A percentile compares a stretch with the other conserved stretches of the same genome.
These are phyloP conservation scores for Tinamus major DNA, from an alignment of 2,797 vertebrate species.

Conservation along the genomic window DNA sequence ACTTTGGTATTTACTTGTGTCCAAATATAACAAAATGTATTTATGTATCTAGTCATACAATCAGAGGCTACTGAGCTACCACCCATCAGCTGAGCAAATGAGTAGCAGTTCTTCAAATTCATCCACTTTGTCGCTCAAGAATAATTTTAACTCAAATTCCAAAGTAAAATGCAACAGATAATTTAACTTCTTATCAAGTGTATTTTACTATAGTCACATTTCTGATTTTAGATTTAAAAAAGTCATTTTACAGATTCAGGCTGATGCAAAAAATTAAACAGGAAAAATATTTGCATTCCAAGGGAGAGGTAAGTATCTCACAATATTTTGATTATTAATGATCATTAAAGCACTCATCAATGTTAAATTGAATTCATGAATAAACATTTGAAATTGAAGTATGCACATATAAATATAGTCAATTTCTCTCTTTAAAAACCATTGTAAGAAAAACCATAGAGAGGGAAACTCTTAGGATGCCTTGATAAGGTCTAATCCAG, in stretches of 20 bases:
- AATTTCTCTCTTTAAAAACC: not conserved
- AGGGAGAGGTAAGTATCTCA: constrained; percentile 14
- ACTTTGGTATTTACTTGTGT: not conserved
- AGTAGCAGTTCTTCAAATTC: not conserved
- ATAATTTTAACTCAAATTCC: not conserved
- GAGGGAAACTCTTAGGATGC: not conserved
- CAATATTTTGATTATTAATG: not conserved
- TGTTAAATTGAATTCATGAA: not conserved
- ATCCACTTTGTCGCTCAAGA: not conserved
- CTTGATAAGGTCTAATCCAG: not conserved
- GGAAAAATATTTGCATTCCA: constrained; percentile 45
- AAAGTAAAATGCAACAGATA: not conserved
- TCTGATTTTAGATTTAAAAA: constrained; percentile 33
- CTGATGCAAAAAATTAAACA: constrained; percentile 21
- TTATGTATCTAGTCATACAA: not conserved
- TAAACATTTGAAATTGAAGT: not conserved
- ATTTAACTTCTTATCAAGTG: not conserved
- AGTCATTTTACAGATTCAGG: constrained; percentile 57
- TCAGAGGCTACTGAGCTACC: not conserved
- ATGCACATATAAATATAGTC: not conserved
- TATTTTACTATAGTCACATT: not conserved
- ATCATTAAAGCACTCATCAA: not conserved
- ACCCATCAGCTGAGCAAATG: not conserved
- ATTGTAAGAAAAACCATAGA: not conserved
- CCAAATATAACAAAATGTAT: not conserved